phyloP scores from a whole-genome alignment of 2,888 invertebrate genomes.

The Norana najaformis region DNA sequence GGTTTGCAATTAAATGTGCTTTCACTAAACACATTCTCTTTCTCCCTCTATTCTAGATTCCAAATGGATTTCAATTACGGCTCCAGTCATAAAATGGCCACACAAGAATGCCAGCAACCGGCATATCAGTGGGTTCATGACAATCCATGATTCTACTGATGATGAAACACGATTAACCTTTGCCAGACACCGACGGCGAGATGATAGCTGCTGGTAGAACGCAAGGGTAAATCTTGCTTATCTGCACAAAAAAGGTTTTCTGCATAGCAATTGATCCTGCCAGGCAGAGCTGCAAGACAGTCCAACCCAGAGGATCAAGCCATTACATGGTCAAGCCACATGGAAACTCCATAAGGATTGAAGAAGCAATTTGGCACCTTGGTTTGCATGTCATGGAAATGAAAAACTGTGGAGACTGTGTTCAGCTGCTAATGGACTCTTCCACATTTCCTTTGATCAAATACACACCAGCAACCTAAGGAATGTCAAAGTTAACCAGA shows the following conservation, averaged over 20 bases:
- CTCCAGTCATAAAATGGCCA: neutral
- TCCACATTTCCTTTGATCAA: neutral
- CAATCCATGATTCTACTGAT: neutral
- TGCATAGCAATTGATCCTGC: neutral
- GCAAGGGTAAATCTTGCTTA: neutral
- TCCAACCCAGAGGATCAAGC: neutral
- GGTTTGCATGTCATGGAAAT: neutral
- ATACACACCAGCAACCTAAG: neutral
- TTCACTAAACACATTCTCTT: neutral
- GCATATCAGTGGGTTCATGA: conserved; percentile 5
- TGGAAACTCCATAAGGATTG: neutral
- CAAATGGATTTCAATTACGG: conserved; percentile 13
- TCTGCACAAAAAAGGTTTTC: conserved; percentile 3
- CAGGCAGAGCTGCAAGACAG: neutral
- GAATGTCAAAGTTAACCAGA: no score
- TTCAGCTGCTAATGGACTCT: neutral
- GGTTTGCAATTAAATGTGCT: neutral
- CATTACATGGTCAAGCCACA: neutral
- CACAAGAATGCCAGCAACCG: neutral
- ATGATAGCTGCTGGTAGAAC: neutral
- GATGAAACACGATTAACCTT: neutral
- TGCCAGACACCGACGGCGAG: neutral
- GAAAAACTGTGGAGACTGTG: neutral
- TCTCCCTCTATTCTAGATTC: neutral
- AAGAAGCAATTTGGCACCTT: neutral